These are phyloP conservation scores for Sphecodes monilicornis DNA, from an alignment of 2,888 invertebrate genomes.

Conservation along the genomic window DNA sequence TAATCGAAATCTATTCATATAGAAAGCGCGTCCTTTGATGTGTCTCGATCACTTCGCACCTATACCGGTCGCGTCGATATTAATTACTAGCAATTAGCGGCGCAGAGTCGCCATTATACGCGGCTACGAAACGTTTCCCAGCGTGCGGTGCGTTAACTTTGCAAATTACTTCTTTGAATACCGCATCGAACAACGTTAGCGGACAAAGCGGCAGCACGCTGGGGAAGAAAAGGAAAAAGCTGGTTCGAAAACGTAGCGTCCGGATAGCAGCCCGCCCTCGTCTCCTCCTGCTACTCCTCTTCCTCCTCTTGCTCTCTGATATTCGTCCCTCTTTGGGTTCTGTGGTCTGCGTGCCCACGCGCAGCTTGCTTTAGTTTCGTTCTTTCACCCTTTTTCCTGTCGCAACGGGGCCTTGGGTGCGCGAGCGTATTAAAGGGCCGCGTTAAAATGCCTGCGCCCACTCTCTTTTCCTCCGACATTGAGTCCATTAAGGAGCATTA, in stretches of 20 bases:
- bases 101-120: slow-evolving; percentile 17
- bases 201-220: slow-evolving; percentile 9
- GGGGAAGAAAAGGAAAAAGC: slow-evolving; percentile 21
- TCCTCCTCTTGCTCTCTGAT: not conserved
- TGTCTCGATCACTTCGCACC: slow-evolving; percentile 19
- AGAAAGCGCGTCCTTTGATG: slow-evolving; percentile 18
- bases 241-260: slow-evolving; percentile 20
- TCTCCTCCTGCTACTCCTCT: not conserved
- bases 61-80: slow-evolving; percentile 14
- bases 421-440: slow-evolving; percentile 57
- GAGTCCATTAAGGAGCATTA: slow-evolving; percentile 73
- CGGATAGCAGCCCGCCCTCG: not conserved
- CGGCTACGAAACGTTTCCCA: not conserved
- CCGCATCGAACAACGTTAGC: slow-evolving; percentile 24
- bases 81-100: slow-evolving; percentile 32
- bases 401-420: not conserved
- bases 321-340: not conserved
- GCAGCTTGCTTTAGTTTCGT: not conserved
- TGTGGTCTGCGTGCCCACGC: not conserved
- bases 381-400: slow-evolving; percentile 8
- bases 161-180: slow-evolving; percentile 30
- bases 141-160: slow-evolving; percentile 3
- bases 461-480: slow-evolving; percentile 51
- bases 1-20: slow-evolving; percentile 6
- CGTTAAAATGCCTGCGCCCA: slow-evolving; percentile 61